These are phyloP conservation scores for Botrylloides violaceus DNA, from an alignment of 23 tunicate genomes.

Conservation along the genomic window DNA sequence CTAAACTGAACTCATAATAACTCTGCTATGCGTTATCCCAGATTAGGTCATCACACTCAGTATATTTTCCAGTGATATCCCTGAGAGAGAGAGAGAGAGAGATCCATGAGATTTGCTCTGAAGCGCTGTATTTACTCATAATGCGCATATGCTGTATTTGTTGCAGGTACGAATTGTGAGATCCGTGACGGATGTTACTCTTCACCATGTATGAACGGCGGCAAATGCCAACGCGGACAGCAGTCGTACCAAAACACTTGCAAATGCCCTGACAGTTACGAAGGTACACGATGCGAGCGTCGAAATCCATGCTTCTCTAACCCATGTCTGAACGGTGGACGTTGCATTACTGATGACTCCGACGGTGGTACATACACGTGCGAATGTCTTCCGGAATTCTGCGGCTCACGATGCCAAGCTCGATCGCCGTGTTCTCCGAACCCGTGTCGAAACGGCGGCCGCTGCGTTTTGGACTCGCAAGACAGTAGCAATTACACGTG, in stretches of 20 bases:
- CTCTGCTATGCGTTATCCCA: too few species aligned
- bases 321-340: slow-evolving; percentile 62
- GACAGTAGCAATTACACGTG: slow-evolving; percentile 10
- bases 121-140: too few species aligned
- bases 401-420: slow-evolving; percentile 9
- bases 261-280: background rate
- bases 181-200: background rate
- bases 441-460: slow-evolving; percentile 19
- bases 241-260: slow-evolving; percentile 5
- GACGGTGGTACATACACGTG: slow-evolving; percentile 7
- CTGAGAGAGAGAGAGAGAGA: too few species aligned
- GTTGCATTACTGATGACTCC: background rate
- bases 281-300: background rate
- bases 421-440: background rate
- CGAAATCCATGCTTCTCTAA: slow-evolving; percentile 32
- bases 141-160: too few species aligned
- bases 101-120: too few species aligned
- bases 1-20: too few species aligned
- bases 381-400: background rate
- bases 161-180: background rate
- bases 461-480: background rate
- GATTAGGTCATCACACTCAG: too few species aligned
- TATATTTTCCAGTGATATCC: too few species aligned
- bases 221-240: background rate
- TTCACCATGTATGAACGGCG: background rate